These are phyloP conservation scores for Drosophila melanica DNA, from an alignment of 1,140 invertebrate species.

Conservation along the genomic window DNA sequence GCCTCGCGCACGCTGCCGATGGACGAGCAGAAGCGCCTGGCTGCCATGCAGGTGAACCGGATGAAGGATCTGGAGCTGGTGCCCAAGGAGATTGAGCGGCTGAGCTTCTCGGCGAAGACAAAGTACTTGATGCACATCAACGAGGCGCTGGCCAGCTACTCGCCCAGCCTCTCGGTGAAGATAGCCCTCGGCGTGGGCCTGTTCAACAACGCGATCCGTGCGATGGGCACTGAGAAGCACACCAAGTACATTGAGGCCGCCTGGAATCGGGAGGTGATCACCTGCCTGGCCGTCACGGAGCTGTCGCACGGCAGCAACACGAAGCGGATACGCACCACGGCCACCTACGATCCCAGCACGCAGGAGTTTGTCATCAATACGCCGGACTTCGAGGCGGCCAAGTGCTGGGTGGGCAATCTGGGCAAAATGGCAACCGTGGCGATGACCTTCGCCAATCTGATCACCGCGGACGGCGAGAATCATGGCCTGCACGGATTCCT, in stretches of 20 bases:
- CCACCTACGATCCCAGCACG: slow-evolving; percentile 91
- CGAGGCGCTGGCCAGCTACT: slow-evolving; percentile 87
- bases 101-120: slow-evolving; percentile 88
- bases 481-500: slow-evolving; percentile 95
- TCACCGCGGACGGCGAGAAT: slow-evolving; percentile 89
- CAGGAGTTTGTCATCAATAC: slow-evolving; percentile 95
- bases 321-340: slow-evolving; percentile 94
- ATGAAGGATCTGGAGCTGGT: slow-evolving; percentile 86
- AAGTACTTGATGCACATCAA: slow-evolving; percentile 89
- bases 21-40: slow-evolving; percentile 89
- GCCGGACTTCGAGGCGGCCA: slow-evolving; percentile 96
- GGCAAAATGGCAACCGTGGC: slow-evolving; percentile 95
- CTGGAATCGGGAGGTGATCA: slow-evolving; percentile 88
- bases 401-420: slow-evolving; percentile 97
- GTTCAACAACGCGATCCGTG: slow-evolving; percentile 88
- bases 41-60: slow-evolving; percentile 87
- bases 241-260: slow-evolving; percentile 88
- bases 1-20: slow-evolving; percentile 85
- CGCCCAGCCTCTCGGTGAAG: slow-evolving; percentile 88
- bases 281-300: slow-evolving; percentile 96
- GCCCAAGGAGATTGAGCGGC: slow-evolving; percentile 85
- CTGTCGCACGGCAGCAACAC: slow-evolving; percentile 97
- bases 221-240: slow-evolving; percentile 92
- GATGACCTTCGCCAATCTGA: slow-evolving; percentile 94
- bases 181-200: slow-evolving; percentile 88